Evolutionary conservation across 2,888 invertebrate species (phyloP), one percentile per base, ranked within the genome.

Genomic region (Carpatolechia fugitivella): DNA sequence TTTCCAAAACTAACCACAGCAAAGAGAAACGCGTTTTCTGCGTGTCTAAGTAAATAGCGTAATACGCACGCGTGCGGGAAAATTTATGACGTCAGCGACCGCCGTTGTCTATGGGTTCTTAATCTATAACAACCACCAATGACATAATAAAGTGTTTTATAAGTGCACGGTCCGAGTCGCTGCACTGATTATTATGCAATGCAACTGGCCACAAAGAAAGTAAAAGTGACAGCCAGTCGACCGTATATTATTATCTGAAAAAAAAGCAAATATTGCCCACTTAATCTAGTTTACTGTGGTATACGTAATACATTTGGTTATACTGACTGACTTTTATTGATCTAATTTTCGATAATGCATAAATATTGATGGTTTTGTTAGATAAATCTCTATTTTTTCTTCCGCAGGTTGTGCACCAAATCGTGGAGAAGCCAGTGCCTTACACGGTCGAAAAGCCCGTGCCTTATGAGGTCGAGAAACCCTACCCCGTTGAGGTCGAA

Each of bases 401-500:
- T 50, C 72, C 67, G 0, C 78, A 91, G 90, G 92, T 93, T 51
- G 94, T 94, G 5, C 93, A 93, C 10, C 94, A 95, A 68, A 92
- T 94, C 59, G 91, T 94, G 54, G 94, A 94, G 68, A 93, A 93
- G 68, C 93, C 93, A 63, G 93, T 95, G 10, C 95, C 95, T 2
- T 94, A 93, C 79, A 93, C 94, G 1, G 94, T 95, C 3, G 94
- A 95, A 72, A 94, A 93, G 70, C 93, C 94, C 18, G 92, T 93
- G 18, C 93, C 93, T 16, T 93, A 94, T 68, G 93, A 93, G 64
- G 92, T 95, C 1, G 93, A 94, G 71, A 94, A 93, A 72, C 95
- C 94, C 4, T 94, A 94, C 91, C 94, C 94, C 65, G 94, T 95
- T 4, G 93, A 94, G 78, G 93, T 95, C 29, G 93, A 95, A 62